Conservation (phyloP, 2,888 invertebrate species). For the Silvanus unidentatus region DNA sequence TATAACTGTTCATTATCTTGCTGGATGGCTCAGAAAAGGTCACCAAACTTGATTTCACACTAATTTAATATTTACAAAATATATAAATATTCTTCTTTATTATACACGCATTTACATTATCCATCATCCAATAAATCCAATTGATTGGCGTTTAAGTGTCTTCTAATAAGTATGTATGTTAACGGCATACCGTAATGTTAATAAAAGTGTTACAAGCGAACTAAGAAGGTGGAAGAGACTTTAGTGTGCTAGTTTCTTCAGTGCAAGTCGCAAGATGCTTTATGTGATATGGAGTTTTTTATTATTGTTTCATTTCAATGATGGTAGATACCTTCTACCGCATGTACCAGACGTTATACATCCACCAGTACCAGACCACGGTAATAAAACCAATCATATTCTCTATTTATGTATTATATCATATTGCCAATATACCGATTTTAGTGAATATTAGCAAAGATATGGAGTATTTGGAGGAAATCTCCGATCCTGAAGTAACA, state of each 20-base stretch:
- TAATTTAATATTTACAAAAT: no score
- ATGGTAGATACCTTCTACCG: slow-evolving; percentile 37
- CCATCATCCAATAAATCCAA: no score
- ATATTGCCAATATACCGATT: no score
- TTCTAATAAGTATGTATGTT: slow-evolving; percentile 2
- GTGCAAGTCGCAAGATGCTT: slow-evolving; percentile 11
- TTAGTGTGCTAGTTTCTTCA: slow-evolving; percentile 20
- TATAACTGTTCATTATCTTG: slow-evolving; percentile 2
- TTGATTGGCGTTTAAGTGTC: no score
- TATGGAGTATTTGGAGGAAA: slow-evolving; percentile 22
- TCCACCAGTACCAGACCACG: slow-evolving; percentile 47
- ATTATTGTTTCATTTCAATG: slow-evolving; percentile 11
- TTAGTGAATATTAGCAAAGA: slow-evolving; percentile 22
- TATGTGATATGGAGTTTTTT: slow-evolving; percentile 8
- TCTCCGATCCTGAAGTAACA: slow-evolving; percentile 58
- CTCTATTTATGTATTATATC: no score
- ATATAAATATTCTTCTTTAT: no score
- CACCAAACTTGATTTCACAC: no score
- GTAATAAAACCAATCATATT: slow-evolving; percentile 31
- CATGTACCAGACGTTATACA: slow-evolving; percentile 45
- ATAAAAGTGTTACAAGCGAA: slow-evolving; percentile 3
- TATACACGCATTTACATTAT: no score
- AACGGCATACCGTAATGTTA: slow-evolving; percentile 3
- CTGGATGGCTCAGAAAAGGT: not conserved
- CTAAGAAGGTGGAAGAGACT: slow-evolving; percentile 11